phyloP scores from a whole-genome alignment of 2,797 vertebrate genomes.

The Scyliorhinus canicula region DNA sequence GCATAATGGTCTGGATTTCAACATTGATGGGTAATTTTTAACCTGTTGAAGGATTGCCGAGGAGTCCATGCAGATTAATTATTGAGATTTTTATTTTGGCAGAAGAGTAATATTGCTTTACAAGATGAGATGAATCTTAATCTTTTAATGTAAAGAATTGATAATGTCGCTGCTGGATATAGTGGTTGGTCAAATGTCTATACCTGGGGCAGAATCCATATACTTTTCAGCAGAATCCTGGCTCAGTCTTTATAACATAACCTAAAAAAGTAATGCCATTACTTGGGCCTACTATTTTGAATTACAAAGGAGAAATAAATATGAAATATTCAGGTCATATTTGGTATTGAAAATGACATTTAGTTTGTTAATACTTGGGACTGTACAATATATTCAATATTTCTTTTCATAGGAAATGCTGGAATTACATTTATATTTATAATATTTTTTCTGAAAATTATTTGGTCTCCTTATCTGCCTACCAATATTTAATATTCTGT shows the following conservation, averaged over 20 bases:
- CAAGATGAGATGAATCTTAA: background rate
- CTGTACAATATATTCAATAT: background rate
- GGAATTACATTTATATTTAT: background rate
- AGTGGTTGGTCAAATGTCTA: background rate
- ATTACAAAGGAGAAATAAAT: background rate
- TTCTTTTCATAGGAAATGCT: background rate
- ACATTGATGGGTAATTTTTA: background rate
- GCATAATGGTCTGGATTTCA: background rate
- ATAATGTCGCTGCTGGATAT: background rate
- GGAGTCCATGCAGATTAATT: background rate
- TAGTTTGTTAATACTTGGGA: background rate
- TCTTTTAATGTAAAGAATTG: background rate
- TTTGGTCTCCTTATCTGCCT: background rate
- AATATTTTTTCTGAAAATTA: slow-evolving; percentile 1
- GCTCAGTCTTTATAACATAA: background rate
- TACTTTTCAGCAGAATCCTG: background rate
- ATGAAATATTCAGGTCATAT: background rate
- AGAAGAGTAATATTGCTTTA: background rate
- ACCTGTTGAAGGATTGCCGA: background rate
- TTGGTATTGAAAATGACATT: background rate
- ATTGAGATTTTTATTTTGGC: background rate
- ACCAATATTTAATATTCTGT: background rate
- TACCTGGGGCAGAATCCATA: too few relatives aligned
- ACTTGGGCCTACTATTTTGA: too few relatives aligned
- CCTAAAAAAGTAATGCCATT: background rate